These are phyloP conservation scores for Drosophila lacteicornis DNA, from an alignment of 1,140 invertebrate genomes.

Conservation along the genomic window DNA sequence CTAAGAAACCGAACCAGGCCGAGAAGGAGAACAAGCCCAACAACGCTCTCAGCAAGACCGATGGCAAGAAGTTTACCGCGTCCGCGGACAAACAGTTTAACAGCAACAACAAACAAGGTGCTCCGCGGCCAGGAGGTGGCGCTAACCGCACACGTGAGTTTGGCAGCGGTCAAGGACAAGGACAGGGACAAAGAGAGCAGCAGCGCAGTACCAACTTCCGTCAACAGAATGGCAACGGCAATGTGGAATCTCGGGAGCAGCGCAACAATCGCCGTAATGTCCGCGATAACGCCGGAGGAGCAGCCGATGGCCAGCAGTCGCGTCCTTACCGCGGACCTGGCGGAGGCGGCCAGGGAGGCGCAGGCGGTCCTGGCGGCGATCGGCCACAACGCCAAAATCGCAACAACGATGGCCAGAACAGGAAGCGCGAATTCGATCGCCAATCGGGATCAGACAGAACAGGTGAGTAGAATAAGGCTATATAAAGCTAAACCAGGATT, in stretches of 20 bases:
- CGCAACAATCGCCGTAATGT: conserved; percentile 90
- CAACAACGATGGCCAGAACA: conserved; percentile 88
- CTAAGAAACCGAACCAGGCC: conserved; percentile 86
- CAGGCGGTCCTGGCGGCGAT: conserved; percentile 68
- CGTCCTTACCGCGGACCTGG: conserved; percentile 77
- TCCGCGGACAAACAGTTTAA: conserved; percentile 59
- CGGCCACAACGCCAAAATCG: conserved; percentile 84
- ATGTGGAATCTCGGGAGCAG: conserved; percentile 88
- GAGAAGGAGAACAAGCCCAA: conserved; percentile 94
- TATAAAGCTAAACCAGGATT: not conserved
- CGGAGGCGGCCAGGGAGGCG: conserved; percentile 33
- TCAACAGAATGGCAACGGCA: conserved; percentile 78
- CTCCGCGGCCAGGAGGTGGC: conserved; percentile 56
- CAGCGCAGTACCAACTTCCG: conserved; percentile 82
- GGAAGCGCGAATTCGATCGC: conserved; percentile 96
- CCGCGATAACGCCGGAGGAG: conserved; percentile 86
- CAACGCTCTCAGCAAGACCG: conserved; percentile 85
- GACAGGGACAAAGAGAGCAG: conserved; percentile 61
- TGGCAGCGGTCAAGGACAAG: conserved; percentile 74
- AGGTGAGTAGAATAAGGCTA: conserved; percentile 87
- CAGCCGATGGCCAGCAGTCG: conserved; percentile 85
- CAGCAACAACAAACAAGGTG: conserved; percentile 66
- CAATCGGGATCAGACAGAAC: conserved; percentile 98
- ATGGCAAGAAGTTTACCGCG: conserved; percentile 63
- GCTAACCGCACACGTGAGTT: conserved; percentile 74